Evolutionary conservation across 92 coral and sea anemone species (phyloP), one percentile per base, ranked within the genome.

Genomic region (Porites evermanni): DNA sequence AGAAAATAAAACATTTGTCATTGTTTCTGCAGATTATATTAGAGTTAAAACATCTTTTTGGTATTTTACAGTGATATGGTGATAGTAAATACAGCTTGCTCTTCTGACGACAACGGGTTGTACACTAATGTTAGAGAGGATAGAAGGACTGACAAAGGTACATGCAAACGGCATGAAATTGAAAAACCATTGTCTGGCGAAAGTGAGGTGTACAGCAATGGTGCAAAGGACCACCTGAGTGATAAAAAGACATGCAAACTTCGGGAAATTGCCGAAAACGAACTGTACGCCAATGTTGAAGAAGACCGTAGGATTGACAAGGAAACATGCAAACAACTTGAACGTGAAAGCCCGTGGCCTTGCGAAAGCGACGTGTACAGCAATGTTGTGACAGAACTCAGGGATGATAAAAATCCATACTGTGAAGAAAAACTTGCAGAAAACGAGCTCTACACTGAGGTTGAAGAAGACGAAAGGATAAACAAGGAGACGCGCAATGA

Each of bases 381-480:
- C 47, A 38, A 38, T 38, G 47, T 38, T 38, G 4, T 38, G 6
- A 6, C 0, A 38, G 5, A 38, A 38, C 6, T 0, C 47, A 38
- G 7, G 47, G 6, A 38, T 38, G 7, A 38, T 38, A 38, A 38
- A 38, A 38, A 38, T 38, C 47, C 0, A 38, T 4, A 38, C 47
- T 38, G 47, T 38, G 7, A 38, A 38, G 47, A 38, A 38, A 38
- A 38, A 38, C 47, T 38, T 38, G 47, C 47, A 12, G 61, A 56
- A 58, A 20, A 60, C 80, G 80, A 76, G 12, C 3, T 64, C 29
- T 78, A 78, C 72, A 6, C 72, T 2, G 82, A 78, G n/a, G 44
- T 78, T 64, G 23, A 20, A 19, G 26, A 12, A 6, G 56, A 47
- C 7, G 16, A 26, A 13, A 9, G 4, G 16, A 60, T 21, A 7